Evolutionary conservation across 2,797 vertebrate genomes (phyloP).

Genomic region (Salmo trutta): DNA sequence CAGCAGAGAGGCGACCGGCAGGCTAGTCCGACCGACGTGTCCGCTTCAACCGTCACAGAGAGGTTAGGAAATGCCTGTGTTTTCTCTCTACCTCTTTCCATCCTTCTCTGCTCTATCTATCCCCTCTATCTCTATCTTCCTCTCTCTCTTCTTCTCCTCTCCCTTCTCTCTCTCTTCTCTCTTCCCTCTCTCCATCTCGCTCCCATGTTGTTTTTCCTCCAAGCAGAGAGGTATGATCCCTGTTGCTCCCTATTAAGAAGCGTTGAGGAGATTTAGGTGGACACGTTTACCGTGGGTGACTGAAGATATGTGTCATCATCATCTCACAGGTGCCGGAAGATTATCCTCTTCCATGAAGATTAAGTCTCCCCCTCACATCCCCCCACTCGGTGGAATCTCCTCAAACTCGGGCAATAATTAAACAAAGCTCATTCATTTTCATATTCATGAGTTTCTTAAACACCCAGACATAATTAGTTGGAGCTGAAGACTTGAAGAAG

Average conservation of each 20-base stretch:
- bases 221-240: conserved; percentile 7
- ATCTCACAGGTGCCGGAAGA: conserved; percentile 36
- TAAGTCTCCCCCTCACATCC: conserved; percentile 1
- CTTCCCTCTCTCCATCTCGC: background rate
- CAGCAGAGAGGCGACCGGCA: background rate
- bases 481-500: conserved; percentile 22
- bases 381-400: conserved; percentile 15
- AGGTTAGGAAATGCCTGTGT: conserved; percentile 3
- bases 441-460: conserved; percentile 43
- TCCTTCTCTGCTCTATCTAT: background rate
- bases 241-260: conserved; percentile 29
- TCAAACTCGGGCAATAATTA: conserved; percentile 44
- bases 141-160: conserved; percentile 7
- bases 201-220: background rate
- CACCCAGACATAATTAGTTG: conserved; percentile 21
- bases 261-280: conserved; percentile 18
- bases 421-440: conserved; percentile 42
- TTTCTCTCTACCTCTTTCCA: background rate
- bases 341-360: conserved; percentile 41
- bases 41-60: no score
- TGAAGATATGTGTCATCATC: conserved; percentile 24
- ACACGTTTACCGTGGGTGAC: conserved; percentile 10
- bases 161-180: background rate
- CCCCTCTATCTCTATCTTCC: background rate
- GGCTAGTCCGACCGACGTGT: background rate